These are phyloP conservation scores for Caenorhabditis sinica DNA, from an alignment of 2,888 invertebrate genomes.

Conservation along the genomic window DNA sequence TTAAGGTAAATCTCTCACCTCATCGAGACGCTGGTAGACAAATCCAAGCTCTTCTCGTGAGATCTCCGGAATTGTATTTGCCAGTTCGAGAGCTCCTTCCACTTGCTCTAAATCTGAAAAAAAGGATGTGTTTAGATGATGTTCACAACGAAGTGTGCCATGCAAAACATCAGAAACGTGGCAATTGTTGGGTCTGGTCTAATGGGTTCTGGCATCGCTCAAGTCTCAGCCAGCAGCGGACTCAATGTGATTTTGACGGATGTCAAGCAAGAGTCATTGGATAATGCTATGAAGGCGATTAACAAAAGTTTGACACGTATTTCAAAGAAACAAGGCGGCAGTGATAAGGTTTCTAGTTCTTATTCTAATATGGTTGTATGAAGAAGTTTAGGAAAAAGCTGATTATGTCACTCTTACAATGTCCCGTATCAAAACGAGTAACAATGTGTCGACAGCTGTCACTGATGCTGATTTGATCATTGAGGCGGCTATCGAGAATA, in stretches of 20 bases:
- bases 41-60: constrained; percentile 59
- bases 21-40: constrained; percentile 58
- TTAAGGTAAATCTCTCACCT: constrained; percentile 39
- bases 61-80: constrained; percentile 27
- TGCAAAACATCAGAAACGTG: constrained; percentile 87
- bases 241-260: constrained; percentile 91
- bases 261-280: constrained; percentile 88
- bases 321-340: constrained; percentile 86
- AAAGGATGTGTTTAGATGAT: constrained; percentile 41
- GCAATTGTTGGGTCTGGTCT: constrained; percentile 91
- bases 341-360: constrained; percentile 6
- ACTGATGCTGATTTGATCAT: constrained; percentile 87
- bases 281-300: constrained; percentile 88
- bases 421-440: constrained; percentile 87
- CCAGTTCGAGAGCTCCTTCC: constrained; percentile 14
- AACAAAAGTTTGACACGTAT: constrained; percentile 88
- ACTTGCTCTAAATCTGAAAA: constrained; percentile 85
- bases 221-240: constrained; percentile 92
- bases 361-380: too few species aligned
- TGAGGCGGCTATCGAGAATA: constrained; percentile 92
- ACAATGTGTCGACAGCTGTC: constrained; percentile 87
- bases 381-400: constrained; percentile 31
- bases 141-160: constrained; percentile 48
- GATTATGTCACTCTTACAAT: constrained; percentile 86
- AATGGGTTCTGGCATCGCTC: constrained; percentile 95